These are phyloP conservation scores for Osedax frankpressi DNA, from an alignment of 2,888 invertebrate genomes.

Conservation along the genomic window DNA sequence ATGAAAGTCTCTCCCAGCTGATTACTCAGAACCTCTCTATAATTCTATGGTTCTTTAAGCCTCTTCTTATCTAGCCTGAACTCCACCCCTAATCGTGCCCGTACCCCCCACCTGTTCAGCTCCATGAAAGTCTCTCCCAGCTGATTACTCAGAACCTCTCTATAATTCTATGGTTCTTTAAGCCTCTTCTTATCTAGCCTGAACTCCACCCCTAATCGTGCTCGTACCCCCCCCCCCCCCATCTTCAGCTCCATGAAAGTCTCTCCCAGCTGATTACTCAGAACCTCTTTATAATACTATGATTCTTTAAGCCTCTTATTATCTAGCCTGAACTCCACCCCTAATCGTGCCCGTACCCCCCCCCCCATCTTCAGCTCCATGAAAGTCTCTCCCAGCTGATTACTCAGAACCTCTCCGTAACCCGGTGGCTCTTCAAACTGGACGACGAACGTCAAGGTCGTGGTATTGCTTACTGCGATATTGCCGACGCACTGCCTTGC, in stretches of 20 bases:
- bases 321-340: no score
- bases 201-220: no score
- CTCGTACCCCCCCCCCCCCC: no score
- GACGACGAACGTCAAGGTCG: slow-evolving; percentile 44
- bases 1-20: background rate
- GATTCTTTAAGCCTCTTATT: slow-evolving; percentile 46
- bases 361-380: slow-evolving; percentile 33
- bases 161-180: no score
- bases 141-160: no score
- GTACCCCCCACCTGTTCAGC: no score
- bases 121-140: no score
- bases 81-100: no score
- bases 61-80: no score
- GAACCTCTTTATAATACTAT: slow-evolving; percentile 39
- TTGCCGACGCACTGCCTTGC: slow-evolving; percentile 38
- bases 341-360: background rate
- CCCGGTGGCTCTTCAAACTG: slow-evolving; percentile 45
- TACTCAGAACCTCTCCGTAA: slow-evolving; percentile 41
- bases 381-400: slow-evolving; percentile 44
- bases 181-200: no score
- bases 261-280: slow-evolving; percentile 45
- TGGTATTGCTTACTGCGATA: slow-evolving; percentile 44
- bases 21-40: background rate
- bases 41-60: background rate
- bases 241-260: slow-evolving; percentile 39